Evolutionary conservation across 2,797 vertebrate species (phyloP).

Genomic region (Pseudomugil tenellus): DNA sequence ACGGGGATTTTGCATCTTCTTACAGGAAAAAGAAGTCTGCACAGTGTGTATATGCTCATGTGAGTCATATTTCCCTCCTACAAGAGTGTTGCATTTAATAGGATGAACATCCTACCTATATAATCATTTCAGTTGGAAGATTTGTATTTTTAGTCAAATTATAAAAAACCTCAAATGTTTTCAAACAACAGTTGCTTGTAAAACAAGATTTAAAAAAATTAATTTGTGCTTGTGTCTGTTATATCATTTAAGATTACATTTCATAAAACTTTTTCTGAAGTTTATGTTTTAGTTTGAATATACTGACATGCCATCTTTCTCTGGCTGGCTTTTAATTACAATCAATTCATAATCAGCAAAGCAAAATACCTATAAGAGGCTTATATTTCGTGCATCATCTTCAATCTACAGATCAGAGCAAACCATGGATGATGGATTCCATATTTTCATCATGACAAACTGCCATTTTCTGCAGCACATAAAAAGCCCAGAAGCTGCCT

Average conservation of each 20-base stretch:
- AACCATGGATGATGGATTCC: neutral
- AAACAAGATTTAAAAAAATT: neutral
- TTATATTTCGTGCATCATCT: neutral
- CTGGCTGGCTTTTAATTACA: neutral
- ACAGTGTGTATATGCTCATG: neutral
- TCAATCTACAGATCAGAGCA: neutral
- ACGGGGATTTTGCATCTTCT: neutral
- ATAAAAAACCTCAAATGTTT: neutral
- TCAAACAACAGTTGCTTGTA: no score
- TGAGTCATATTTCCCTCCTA: neutral
- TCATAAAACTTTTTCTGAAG: neutral
- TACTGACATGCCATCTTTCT: neutral
- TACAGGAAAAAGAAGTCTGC: neutral
- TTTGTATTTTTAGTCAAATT: neutral
- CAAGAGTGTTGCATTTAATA: neutral
- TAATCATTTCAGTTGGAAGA: neutral
- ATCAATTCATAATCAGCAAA: neutral
- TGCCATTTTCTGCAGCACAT: conserved; percentile 6
- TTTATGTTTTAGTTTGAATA: neutral
- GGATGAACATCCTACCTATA: neutral
- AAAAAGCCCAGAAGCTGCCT: conserved; percentile 5
- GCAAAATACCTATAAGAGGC: neutral
- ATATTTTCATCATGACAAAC: conserved; percentile 22
- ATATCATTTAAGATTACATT: neutral
- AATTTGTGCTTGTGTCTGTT: neutral